These are phyloP conservation scores for Drosophila pseudoobscura DNA, from an alignment of 1,140 invertebrate genomes.

Conservation along the genomic window DNA sequence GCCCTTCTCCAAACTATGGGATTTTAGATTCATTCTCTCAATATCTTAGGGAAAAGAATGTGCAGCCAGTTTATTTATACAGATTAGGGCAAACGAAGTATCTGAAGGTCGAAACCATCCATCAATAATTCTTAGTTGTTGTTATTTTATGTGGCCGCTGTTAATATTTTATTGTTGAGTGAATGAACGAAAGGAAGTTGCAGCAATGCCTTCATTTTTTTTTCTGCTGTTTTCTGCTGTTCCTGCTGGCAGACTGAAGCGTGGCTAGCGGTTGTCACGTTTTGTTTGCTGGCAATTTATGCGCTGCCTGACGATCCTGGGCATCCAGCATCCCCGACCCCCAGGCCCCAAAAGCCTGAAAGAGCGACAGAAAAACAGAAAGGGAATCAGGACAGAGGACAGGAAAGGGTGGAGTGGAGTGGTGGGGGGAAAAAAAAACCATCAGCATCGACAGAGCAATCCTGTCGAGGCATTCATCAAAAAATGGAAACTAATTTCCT, in stretches of 20 bases:
- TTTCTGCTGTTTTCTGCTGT: slow-evolving; percentile 9
- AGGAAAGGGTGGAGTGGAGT: neutral
- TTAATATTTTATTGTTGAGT: slow-evolving; percentile 78
- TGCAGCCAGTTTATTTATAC: too few relatives aligned
- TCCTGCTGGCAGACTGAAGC: slow-evolving; percentile 58
- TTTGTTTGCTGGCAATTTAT: slow-evolving; percentile 75
- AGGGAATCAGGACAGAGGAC: slow-evolving; percentile 23
- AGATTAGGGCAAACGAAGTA: slow-evolving; percentile 3
- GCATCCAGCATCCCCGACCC: slow-evolving; percentile 11
- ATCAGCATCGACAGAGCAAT: slow-evolving; percentile 66
- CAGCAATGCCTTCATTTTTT: slow-evolving; percentile 54
- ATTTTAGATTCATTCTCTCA: too few relatives aligned
- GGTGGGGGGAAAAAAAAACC: slow-evolving; percentile 37
- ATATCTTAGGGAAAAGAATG: too few relatives aligned
- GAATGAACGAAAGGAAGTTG: slow-evolving; percentile 70
- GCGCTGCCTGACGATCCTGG: slow-evolving; percentile 65
- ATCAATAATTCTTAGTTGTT: slow-evolving; percentile 31
- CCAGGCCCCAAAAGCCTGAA: slow-evolving; percentile 17
- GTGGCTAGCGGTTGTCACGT: slow-evolving; percentile 79
- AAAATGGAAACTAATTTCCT: slow-evolving; percentile 83
- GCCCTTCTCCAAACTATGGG: too few relatives aligned
- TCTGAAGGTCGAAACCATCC: slow-evolving; percentile 3
- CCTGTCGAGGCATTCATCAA: slow-evolving; percentile 83
- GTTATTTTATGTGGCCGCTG: slow-evolving; percentile 66
- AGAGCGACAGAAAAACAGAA: slow-evolving; percentile 52